A percentile compares a stretch with the other conserved stretches of the same genome.
Conservation (phyloP, 2,113 vertebrate species). For the Apteryx owenii region DNA sequence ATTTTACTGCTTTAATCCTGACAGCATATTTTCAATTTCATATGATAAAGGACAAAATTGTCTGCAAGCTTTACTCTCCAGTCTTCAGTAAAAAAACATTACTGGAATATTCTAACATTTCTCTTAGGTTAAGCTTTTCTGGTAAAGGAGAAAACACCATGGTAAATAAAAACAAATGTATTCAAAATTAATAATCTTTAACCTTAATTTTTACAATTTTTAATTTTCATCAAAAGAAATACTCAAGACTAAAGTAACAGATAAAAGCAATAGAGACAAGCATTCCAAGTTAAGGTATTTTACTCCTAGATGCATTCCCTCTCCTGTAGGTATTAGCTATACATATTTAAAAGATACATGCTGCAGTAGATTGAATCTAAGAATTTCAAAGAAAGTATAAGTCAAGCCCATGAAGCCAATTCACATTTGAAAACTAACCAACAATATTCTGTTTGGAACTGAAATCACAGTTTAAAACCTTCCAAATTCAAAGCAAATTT, state of each 20-base stretch:
- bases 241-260: not conserved
- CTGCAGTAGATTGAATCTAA: not conserved
- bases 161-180: not conserved
- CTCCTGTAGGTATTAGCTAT: not conserved
- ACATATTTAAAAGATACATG: not conserved
- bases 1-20: conserved; percentile 7
- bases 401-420: not conserved
- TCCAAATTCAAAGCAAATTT: not conserved
- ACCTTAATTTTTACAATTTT: not conserved
- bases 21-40: not conserved
- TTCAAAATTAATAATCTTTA: not conserved
- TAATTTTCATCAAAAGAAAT: not conserved
- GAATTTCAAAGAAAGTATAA: not conserved
- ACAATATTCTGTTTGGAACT: not conserved
- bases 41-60: not conserved
- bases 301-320: not conserved
- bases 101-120: not conserved
- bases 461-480: not conserved
- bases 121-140: not conserved
- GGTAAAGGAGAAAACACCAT: not conserved
- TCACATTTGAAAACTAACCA: not conserved
- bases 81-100: not conserved
- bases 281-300: not conserved
- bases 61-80: not conserved
- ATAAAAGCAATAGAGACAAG: not conserved